A percentile compares a stretch with the other conserved stretches of the same genome.
Evolutionary conservation across 2,888 invertebrate genomes (phyloP).

Genomic region (Synergus itoensis): DNA sequence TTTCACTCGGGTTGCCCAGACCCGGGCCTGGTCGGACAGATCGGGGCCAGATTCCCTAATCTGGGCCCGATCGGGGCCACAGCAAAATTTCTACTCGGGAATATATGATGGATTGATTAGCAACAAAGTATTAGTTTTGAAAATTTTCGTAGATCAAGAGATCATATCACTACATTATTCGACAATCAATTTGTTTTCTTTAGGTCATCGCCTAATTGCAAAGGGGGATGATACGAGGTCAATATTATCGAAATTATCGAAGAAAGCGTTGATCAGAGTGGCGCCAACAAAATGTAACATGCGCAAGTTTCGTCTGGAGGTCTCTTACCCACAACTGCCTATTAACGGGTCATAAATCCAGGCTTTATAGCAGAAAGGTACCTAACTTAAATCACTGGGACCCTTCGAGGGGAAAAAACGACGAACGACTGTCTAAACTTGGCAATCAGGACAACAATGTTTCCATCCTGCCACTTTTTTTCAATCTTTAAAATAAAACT

Average conservation of each 20-base stretch:
- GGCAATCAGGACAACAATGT: slow-evolving; percentile 32
- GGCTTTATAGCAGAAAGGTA: slow-evolving; percentile 38
- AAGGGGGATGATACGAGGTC: not conserved
- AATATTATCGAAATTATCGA: not conserved
- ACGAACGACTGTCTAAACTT: slow-evolving; percentile 32
- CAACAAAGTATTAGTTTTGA: too few species aligned
- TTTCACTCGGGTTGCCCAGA: too few species aligned
- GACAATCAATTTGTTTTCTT: too few species aligned
- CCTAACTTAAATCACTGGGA: slow-evolving; percentile 34
- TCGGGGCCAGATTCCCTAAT: too few species aligned
- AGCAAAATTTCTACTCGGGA: too few species aligned
- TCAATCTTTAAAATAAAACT: not conserved
- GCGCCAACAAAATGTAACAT: slow-evolving; percentile 36
- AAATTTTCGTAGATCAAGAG: too few species aligned
- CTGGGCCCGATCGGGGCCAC: too few species aligned
- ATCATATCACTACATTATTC: too few species aligned
- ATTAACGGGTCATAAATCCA: slow-evolving; percentile 37
- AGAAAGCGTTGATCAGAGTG: slow-evolving; percentile 9
- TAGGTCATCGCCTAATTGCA: too few species aligned
- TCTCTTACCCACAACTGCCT: slow-evolving; percentile 33
- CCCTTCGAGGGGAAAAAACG: slow-evolving; percentile 27
- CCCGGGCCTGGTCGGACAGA: too few species aligned
- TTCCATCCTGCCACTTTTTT: slow-evolving; percentile 2
- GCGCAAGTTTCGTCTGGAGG: slow-evolving; percentile 15
- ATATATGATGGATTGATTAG: too few species aligned